These are phyloP conservation scores for Phalacrocorax carbo DNA, from an alignment of 2,113 vertebrate species.

Conservation along the genomic window DNA sequence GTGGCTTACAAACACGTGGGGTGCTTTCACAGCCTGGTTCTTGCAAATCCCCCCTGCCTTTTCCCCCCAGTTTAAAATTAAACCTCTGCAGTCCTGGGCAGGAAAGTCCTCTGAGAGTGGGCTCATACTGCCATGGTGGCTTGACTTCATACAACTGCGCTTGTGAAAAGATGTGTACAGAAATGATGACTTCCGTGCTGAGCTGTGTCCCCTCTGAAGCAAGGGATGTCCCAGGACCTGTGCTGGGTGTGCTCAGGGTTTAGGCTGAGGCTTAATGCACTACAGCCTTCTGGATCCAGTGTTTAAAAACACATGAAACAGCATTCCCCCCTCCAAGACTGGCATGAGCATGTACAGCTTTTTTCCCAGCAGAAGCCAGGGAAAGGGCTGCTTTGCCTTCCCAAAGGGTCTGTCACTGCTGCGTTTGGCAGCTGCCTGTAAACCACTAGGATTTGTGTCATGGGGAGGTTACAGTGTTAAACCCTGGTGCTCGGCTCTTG, in stretches of 20 bases:
- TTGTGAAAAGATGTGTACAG: accelerated
- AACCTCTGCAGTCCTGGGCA: neutral
- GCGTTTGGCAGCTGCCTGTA: neutral
- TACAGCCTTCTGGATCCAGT: neutral
- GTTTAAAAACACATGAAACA: neutral
- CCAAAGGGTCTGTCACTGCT: neutral
- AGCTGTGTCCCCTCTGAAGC: neutral
- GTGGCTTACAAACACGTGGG: accelerated
- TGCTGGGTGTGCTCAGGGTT: neutral
- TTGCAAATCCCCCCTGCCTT: neutral
- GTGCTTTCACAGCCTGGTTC: neutral
- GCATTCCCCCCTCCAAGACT: too few species aligned
- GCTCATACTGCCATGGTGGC: accelerated
- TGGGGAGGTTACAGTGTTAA: neutral
- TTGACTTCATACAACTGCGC: neutral
- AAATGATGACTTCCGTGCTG: neutral
- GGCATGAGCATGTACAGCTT: accelerated
- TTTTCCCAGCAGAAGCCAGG: neutral
- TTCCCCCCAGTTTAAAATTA: neutral
- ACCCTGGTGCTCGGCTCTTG: neutral
- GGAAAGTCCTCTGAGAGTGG: neutral
- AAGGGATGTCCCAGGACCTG: neutral
- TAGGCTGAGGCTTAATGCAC: accelerated
- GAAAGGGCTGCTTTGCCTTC: neutral
- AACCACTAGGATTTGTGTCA: neutral